Evolutionary conservation across 2,888 invertebrate species (phyloP), one percentile per base, ranked within the genome.

Genomic region (Trichogramma dendrolimi): DNA sequence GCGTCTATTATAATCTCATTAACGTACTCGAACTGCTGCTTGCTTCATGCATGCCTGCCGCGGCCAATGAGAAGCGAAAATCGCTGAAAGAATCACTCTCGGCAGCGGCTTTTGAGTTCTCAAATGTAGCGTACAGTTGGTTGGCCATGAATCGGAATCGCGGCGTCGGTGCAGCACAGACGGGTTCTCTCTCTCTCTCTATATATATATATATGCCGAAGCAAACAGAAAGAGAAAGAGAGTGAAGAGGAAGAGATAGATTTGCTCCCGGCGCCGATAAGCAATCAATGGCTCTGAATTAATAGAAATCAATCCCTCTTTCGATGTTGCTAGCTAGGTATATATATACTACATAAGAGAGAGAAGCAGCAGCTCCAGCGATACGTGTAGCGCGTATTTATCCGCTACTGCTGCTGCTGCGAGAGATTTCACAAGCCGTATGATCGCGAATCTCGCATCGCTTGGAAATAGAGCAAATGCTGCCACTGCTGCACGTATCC

Each of bases 281-380:
- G 58, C 64, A 61, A 64, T 64, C 64, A 56, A 61, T 61, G 61
- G 55, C 27, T 27, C 27, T 39, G 59, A 61, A 64, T 64, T 61
- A 64, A 64, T 61, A 64, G 64, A 59, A 64, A 64, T 61, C 61
- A 61, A 64, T 61, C 50, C 58, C 61, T 49, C 27, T 27, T 27
- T 27, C 27, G 27, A 27, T 27, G 27, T 27, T 27, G 27, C 27
- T 27, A 27, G 27, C 27, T 27, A 27, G 27, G 27, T 27, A 27
- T 27, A 27, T 27, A 27, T 1, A 14, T 27, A 27, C 27, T 27
- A 27, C 3, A 27, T 27, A 27, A 27, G 27, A 27, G 27, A 27
- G n/a, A n/a, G n/a, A n/a, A n/a, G n/a, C n/a, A n/a, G n/a, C n/a
- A n/a, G 27, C 27, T 27, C 27, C 27, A 27, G 27, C 27, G 27